A percentile compares a stretch with the other conserved stretches of the same genome.
phyloP scores from a whole-genome alignment of 2,888 invertebrate species.

The Melanotus villosus region DNA sequence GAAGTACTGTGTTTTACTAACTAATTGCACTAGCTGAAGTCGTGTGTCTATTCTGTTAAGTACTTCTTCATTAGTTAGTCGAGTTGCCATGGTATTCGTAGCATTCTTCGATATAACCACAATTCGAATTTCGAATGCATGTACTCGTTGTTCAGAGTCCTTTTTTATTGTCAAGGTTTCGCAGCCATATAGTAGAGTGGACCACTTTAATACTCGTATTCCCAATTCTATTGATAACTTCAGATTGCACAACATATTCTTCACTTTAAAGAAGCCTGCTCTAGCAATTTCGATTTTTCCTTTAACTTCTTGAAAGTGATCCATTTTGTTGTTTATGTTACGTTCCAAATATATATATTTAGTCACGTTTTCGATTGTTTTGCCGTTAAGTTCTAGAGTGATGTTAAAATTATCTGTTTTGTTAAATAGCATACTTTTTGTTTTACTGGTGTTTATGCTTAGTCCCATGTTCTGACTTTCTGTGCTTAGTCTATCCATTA shows the following conservation, averaged over 20 bases:
- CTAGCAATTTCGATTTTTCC: neutral
- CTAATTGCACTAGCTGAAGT: neutral
- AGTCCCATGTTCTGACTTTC: neutral
- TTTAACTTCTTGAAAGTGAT: neutral
- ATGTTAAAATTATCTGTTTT: no score
- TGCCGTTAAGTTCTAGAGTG: neutral
- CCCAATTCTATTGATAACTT: neutral
- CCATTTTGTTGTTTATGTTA: neutral
- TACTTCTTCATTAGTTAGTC: neutral
- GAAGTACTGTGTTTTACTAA: conserved; percentile 1
- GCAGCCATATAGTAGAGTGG: neutral
- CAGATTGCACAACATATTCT: conserved; percentile 4
- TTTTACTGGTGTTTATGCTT: neutral
- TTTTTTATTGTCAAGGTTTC: neutral
- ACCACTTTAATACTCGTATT: neutral
- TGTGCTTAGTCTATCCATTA: neutral
- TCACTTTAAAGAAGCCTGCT: conserved; percentile 9
- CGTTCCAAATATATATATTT: conserved; percentile 7
- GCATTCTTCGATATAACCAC: neutral
- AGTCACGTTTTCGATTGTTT: neutral
- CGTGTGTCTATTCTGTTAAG: neutral
- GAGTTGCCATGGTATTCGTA: neutral
- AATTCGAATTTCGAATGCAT: conserved; percentile 3
- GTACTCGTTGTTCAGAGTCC: neutral
- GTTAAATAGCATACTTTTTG: no score